A percentile compares a stretch with the other conserved stretches of the same genome.
phyloP scores from a whole-genome alignment of 2,113 vertebrate genomes.

The Dicentrarchus labrax region DNA sequence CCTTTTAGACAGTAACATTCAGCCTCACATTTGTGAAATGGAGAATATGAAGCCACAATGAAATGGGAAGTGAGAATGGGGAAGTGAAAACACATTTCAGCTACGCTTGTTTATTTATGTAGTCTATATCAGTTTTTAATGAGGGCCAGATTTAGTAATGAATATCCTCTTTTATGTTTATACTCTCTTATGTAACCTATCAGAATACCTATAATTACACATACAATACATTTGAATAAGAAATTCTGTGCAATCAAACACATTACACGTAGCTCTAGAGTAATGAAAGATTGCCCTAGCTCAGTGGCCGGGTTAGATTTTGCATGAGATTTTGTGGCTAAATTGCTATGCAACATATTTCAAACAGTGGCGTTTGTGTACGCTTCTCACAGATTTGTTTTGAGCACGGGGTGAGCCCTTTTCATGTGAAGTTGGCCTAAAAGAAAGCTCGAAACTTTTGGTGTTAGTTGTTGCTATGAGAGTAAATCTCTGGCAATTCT shows the following conservation, averaged over 20 bases:
- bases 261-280: neutral
- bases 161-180: neutral
- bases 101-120: slow-evolving; percentile 6
- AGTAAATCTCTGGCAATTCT: slow-evolving; percentile 73
- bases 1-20: slow-evolving; percentile 11
- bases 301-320: neutral
- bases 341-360: slow-evolving; percentile 35
- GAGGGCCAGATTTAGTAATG: neutral
- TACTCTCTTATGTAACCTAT: neutral
- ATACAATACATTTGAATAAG: neutral
- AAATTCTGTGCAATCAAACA: neutral
- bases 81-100: slow-evolving; percentile 47
- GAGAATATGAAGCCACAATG: slow-evolving; percentile 6
- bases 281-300: neutral
- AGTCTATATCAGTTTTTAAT: neutral
- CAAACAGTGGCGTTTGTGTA: slow-evolving; percentile 29
- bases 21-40: neutral
- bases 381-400: slow-evolving; percentile 34
- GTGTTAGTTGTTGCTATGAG: slow-evolving; percentile 58
- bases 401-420: slow-evolving; percentile 6
- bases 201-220: neutral
- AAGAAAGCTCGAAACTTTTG: slow-evolving; percentile 46
- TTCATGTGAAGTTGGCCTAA: slow-evolving; percentile 44
- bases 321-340: neutral
- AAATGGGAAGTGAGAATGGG: slow-evolving; percentile 33